Conservation (phyloP, 2,797 vertebrate species). For the Nothura maculosa region DNA sequence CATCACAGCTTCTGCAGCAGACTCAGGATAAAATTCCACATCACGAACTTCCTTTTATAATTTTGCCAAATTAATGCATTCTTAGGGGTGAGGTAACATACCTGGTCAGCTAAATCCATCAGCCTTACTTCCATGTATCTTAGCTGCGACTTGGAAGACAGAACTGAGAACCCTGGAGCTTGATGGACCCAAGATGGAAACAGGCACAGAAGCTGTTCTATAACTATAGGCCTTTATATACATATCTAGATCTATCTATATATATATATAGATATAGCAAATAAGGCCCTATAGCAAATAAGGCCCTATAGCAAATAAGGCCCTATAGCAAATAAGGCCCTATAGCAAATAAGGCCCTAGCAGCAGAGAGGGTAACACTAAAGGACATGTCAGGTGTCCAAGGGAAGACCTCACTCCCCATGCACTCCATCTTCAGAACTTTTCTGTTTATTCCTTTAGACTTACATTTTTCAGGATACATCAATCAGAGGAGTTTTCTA, state of each 20-base stretch:
- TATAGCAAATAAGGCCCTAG: background rate
- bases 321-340: no score
- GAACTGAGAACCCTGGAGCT: background rate
- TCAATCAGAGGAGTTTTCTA: background rate
- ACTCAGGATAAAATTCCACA: background rate
- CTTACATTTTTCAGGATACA: background rate
- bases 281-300: no score
- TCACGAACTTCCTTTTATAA: background rate
- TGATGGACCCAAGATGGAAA: background rate
- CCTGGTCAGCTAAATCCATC: background rate
- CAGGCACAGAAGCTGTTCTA: background rate
- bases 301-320: no score
- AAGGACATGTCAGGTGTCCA: background rate
- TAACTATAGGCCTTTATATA: background rate
- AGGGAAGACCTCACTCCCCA: background rate
- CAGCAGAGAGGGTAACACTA: background rate
- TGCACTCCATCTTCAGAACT: background rate
- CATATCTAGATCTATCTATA: no score
- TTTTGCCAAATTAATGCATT: background rate
- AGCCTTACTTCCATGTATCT: fast-evolving
- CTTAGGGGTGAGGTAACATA: background rate
- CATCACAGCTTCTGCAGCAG: background rate
- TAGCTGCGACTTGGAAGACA: background rate
- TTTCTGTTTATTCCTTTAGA: background rate
- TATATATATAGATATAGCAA: no score